These are phyloP conservation scores for Drosophila testacea DNA, from an alignment of 2,888 invertebrate genomes.

Conservation along the genomic window DNA sequence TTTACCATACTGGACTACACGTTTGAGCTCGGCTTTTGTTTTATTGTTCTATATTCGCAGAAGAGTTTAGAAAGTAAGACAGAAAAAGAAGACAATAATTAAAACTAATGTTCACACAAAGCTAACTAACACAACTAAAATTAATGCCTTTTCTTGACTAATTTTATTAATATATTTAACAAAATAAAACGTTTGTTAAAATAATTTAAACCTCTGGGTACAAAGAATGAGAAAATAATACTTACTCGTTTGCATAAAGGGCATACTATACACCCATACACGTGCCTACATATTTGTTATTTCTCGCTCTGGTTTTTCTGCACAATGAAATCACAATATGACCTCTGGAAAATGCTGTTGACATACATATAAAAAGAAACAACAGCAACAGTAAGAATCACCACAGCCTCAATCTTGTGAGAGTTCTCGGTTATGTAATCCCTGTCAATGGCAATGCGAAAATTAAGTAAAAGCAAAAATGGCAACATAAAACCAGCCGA, in stretches of 20 bases:
- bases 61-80: too few species aligned
- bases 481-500: conserved; percentile 41
- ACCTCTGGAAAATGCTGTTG: conserved; percentile 33
- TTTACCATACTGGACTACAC: too few species aligned
- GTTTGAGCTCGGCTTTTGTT: too few species aligned
- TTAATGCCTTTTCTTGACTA: too few species aligned
- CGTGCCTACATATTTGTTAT: background rate
- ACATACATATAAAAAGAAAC: conserved; percentile 29
- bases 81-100: too few species aligned
- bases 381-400: conserved; percentile 22
- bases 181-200: too few species aligned
- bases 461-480: conserved; percentile 51
- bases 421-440: conserved; percentile 53
- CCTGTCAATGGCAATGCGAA: conserved; percentile 50
- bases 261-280: background rate
- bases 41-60: too few species aligned
- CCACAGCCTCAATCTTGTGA: conserved; percentile 28
- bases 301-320: conserved; percentile 12
- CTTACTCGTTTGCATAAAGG: background rate
- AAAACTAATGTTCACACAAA: too few species aligned
- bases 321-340: conserved; percentile 32
- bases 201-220: too few species aligned
- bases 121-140: too few species aligned
- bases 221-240: background rate
- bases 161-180: too few species aligned